Percentiles rank a stretch among this genome's conserved stretches.
Evolutionary conservation across 2,888 invertebrate genomes (phyloP).

Genomic region (Leptogaster cylindrica): DNA sequence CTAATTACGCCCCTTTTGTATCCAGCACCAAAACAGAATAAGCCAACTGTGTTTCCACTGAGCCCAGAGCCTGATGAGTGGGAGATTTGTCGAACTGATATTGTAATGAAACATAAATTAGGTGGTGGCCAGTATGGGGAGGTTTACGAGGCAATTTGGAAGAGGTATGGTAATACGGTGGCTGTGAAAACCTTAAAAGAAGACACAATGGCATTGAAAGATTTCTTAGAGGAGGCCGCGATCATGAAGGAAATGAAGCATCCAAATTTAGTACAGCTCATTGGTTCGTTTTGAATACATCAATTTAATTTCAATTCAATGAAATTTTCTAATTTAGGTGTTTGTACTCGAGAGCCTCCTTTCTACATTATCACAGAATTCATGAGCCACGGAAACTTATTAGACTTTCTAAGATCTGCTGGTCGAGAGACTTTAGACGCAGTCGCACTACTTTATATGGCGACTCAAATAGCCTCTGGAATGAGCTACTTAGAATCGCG

Average conservation of each 20-base stretch:
- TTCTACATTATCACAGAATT: conserved; percentile 99
- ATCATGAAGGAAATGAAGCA: conserved; percentile 99
- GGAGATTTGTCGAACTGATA: conserved; percentile 98
- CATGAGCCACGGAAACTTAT: conserved; percentile 97
- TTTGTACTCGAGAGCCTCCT: conserved; percentile 97
- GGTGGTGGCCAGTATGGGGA: conserved; percentile 95
- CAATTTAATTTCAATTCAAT: not conserved
- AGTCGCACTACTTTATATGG: conserved; percentile 97
- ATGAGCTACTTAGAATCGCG: conserved; percentile 98
- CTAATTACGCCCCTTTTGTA: conserved; percentile 96
- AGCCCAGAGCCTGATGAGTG: conserved; percentile 94
- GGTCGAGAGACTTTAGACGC: conserved; percentile 89
- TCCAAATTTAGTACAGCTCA: conserved; percentile 95
- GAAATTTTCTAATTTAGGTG: conserved; percentile 67
- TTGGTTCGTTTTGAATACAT: conserved; percentile 60
- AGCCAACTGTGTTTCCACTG: conserved; percentile 92
- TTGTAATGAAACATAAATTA: conserved; percentile 96
- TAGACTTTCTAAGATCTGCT: conserved; percentile 92
- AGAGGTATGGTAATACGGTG: conserved; percentile 92
- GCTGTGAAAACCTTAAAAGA: conserved; percentile 99
- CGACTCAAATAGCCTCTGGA: conserved; percentile 98
- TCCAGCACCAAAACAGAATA: conserved; percentile 96
- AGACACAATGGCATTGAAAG: conserved; percentile 99
- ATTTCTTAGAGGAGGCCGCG: conserved; percentile 97
- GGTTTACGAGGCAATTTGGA: conserved; percentile 98